Base-by-base conservation (phyloP, 2,797 vertebrate genomes). In the Diglossa cyanea region DNA sequence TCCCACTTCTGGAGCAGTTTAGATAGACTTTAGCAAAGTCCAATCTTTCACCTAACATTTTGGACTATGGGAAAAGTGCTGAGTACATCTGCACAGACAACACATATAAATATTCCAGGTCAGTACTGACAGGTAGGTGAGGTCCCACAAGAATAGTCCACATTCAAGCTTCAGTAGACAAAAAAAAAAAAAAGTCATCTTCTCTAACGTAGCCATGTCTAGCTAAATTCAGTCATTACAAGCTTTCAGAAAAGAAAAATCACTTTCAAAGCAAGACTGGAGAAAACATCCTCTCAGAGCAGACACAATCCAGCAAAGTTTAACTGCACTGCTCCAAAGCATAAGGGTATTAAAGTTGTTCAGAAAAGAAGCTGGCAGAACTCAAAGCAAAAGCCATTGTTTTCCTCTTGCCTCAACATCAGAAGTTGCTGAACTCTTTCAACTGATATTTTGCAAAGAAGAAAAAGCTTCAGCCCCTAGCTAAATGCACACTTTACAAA, bases 351-450 rank as follows among this genome's bases (percentile, higher is more conserved):
- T 91, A 70, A 85, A 94, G 55, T 17, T 57, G 39, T 37, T 88
- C 76, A 91, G 73, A 93, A 94, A 83, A 94, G 75, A 79, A 88
- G 44, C 60, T 92, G 79, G 72, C 84, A 96, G 61, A 91, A 93
- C 51, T 90, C 85, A 86, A 78, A 94, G 87, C 71, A 86, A 47
- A 91, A 94, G 51, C 61, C 45, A 93, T 90, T 93, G 89, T 94
- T 94, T 80, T 79, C 53, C n/a, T 76, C 85, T 88, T 83, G 91
- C 72, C 72, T 91, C 85, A 76, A 58, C 60, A 79, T 63, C 60
- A 89, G 48, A 93, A 91, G 65, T 23, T 75, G 54, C 42, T 47
- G 58, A 95, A 81, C 50, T 87, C 74, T 88, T 90, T 78, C 73
- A 90, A 44, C 35, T 42, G 39, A 33, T 61, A 77, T 75, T 90